Evolutionary conservation across 2,888 invertebrate genomes (phyloP).

Genomic region (Nebria salina): DNA sequence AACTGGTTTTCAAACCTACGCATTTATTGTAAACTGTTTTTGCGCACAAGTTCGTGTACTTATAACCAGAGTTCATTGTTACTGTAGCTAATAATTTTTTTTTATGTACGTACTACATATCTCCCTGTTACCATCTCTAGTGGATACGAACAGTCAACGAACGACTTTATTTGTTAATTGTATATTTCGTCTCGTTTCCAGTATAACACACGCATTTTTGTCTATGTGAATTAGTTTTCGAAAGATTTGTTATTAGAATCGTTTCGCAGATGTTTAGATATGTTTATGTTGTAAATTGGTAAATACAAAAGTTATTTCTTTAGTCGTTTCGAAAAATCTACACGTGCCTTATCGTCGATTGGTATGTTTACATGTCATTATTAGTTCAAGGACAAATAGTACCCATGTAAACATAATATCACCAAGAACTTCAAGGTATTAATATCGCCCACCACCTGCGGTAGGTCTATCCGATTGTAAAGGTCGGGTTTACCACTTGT

Average conservation of each 20-base stretch:
- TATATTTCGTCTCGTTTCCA: not conserved
- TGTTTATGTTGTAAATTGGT: not conserved
- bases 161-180: not conserved
- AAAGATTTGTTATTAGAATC: not conserved
- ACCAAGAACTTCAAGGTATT: not conserved
- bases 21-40: not conserved
- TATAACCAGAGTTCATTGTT: not conserved
- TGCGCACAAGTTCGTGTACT: not conserved
- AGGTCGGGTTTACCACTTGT: constrained; percentile 1
- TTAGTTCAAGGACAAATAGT: not conserved
- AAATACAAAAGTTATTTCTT: not conserved
- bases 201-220: no score
- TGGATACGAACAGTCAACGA: not conserved
- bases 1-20: constrained; percentile 1
- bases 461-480: not conserved
- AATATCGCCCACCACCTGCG: not conserved
- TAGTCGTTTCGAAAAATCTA: not conserved
- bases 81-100: not conserved
- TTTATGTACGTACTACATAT: not conserved
- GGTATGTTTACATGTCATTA: not conserved
- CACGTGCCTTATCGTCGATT: constrained; percentile 1
- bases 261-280: not conserved
- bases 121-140: not conserved
- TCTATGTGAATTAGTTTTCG: no score
- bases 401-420: not conserved